These are phyloP conservation scores for Drosophila oshimai DNA, from an alignment of 1,140 invertebrate genomes.

Conservation along the genomic window DNA sequence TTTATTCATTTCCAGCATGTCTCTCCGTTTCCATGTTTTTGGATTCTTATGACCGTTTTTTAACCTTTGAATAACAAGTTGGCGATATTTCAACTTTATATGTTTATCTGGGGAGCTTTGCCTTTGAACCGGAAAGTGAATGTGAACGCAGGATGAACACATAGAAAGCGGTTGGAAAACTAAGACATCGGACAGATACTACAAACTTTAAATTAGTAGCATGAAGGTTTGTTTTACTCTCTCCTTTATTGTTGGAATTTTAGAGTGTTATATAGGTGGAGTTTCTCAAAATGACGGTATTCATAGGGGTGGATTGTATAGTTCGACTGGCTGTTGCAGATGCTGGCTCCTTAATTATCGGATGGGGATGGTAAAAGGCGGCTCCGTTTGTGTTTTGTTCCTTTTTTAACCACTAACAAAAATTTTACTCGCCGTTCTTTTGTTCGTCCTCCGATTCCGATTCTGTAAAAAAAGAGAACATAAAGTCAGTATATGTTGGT, in stretches of 20 bases:
- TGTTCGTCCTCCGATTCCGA: constrained; percentile 82
- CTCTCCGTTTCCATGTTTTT: neutral
- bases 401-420: constrained; percentile 15
- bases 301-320: constrained; percentile 5
- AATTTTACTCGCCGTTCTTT: constrained; percentile 68
- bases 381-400: constrained; percentile 35
- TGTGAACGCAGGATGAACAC: neutral
- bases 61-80: constrained; percentile 23
- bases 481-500: neutral
- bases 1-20: neutral
- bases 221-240: constrained; percentile 20
- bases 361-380: constrained; percentile 28
- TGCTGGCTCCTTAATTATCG: constrained; percentile 29
- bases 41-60: constrained; percentile 4
- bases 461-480: constrained; percentile 50
- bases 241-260: constrained; percentile 39
- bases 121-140: neutral
- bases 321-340: constrained; percentile 23
- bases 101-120: neutral
- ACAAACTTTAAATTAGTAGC: constrained; percentile 22
- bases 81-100: no score
- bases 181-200: neutral
- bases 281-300: constrained; percentile 24
- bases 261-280: constrained; percentile 28
- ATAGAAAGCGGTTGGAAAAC: neutral